phyloP scores from a whole-genome alignment of 2,113 vertebrate species.

The Oreamnos americanus region DNA sequence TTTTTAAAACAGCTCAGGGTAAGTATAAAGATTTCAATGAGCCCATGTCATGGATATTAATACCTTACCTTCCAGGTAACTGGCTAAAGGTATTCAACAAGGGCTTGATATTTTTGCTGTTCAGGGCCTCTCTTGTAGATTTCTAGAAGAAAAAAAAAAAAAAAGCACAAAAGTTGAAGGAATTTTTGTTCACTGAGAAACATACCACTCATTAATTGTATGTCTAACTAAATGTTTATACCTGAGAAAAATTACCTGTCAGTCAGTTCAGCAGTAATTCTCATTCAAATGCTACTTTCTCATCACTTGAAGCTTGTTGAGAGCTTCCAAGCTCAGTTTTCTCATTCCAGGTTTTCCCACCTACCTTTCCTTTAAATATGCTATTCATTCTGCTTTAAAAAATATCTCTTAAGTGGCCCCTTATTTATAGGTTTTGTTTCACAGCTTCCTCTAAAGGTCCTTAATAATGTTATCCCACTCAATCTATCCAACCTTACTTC shows the following conservation, averaged over 20 bases:
- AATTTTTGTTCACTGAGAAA: constrained; percentile 46
- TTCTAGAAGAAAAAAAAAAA: constrained; percentile 80
- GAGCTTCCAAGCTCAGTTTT: background rate
- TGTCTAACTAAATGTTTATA: background rate
- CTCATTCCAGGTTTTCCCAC: background rate
- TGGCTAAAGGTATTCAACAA: constrained; percentile 89
- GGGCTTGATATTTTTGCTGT: constrained; percentile 87
- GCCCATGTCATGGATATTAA: background rate
- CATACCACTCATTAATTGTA: background rate
- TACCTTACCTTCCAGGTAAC: constrained; percentile 90
- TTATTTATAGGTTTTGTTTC: background rate
- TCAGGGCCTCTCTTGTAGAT: constrained; percentile 87
- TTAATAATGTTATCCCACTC: background rate
- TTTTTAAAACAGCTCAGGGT: constrained; percentile 7
- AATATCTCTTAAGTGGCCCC: background rate
- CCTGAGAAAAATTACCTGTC: background rate
- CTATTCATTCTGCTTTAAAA: background rate
- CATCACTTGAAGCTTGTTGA: background rate
- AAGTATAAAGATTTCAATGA: constrained; percentile 8
- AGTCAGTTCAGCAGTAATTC: background rate
- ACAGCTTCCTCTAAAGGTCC: background rate
- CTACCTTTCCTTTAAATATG: background rate
- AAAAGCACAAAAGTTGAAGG: constrained; percentile 45
- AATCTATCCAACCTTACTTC: background rate
- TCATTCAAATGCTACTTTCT: constrained; percentile 28